These are phyloP conservation scores for Pungitius pungitius DNA, from an alignment of 2,113 vertebrate genomes.

Conservation along the genomic window DNA sequence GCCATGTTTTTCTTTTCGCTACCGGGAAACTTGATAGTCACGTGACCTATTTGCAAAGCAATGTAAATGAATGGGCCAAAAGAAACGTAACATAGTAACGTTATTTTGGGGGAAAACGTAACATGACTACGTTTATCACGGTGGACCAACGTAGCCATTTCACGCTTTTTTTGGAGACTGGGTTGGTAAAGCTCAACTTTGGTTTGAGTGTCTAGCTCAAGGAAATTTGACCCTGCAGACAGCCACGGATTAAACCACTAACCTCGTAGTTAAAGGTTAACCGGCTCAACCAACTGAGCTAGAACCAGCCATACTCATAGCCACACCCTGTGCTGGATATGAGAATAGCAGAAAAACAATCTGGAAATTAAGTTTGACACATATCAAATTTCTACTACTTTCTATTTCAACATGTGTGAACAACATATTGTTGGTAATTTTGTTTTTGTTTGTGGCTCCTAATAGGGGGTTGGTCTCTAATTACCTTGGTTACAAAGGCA, in stretches of 20 bases:
- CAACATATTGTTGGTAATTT: conserved; percentile 57
- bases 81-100: too few relatives aligned
- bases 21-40: too few relatives aligned
- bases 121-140: too few relatives aligned
- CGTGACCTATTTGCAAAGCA: too few relatives aligned
- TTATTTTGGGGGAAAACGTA: too few relatives aligned
- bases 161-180: too few relatives aligned
- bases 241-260: neutral
- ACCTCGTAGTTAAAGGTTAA: neutral
- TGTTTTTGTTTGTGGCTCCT: conserved; percentile 70
- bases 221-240: neutral
- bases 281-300: neutral
- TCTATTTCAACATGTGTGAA: conserved; percentile 17
- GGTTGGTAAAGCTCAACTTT: neutral
- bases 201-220: neutral
- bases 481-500: conserved; percentile 79
- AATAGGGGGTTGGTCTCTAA: conserved; percentile 72
- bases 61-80: too few relatives aligned
- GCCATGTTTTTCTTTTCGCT: too few relatives aligned
- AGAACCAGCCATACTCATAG: neutral
- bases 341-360: conserved; percentile 15
- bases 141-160: too few relatives aligned
- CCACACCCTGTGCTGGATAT: neutral
- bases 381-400: conserved; percentile 17
- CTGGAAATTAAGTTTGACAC: conserved; percentile 29